Percentiles rank a stretch among this genome's conserved stretches.
phyloP scores from a whole-genome alignment of 2,888 invertebrate genomes.

The Nasonia oneida region DNA sequence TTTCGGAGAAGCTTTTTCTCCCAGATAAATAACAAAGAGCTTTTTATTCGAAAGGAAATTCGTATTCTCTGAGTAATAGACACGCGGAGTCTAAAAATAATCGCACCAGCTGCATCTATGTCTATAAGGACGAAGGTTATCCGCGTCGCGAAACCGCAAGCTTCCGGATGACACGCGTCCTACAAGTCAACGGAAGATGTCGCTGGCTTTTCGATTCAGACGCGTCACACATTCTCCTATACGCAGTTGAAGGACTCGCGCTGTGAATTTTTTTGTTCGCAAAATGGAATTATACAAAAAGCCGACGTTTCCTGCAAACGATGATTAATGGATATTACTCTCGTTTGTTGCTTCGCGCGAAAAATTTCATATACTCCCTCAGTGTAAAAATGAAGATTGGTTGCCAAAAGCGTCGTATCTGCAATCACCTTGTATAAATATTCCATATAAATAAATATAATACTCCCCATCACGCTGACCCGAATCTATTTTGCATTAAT shows the following conservation, averaged over 20 bases:
- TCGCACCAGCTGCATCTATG: neutral
- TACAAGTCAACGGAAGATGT: constrained; percentile 47
- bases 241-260: too few species aligned
- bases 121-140: neutral
- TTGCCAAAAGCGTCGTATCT: too few species aligned
- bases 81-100: neutral
- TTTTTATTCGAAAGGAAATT: too few species aligned
- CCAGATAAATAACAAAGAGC: neutral
- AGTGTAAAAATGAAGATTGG: neutral
- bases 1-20: neutral
- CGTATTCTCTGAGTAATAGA: neutral
- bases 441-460: neutral
- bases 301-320: constrained; percentile 8
- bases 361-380: neutral
- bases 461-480: neutral
- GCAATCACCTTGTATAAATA: neutral
- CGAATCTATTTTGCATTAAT: neutral
- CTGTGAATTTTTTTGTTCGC: neutral
- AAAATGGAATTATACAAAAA: neutral
- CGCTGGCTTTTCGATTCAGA: constrained; percentile 55
- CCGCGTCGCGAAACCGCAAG: constrained; percentile 28
- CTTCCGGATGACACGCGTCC: constrained; percentile 34
- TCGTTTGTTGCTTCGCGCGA: neutral
- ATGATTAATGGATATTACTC: neutral
- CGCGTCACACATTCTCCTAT: constrained; percentile 17